Base-by-base conservation (phyloP, 1,140 invertebrate species). In the Caenorhabditis briggsae region DNA sequence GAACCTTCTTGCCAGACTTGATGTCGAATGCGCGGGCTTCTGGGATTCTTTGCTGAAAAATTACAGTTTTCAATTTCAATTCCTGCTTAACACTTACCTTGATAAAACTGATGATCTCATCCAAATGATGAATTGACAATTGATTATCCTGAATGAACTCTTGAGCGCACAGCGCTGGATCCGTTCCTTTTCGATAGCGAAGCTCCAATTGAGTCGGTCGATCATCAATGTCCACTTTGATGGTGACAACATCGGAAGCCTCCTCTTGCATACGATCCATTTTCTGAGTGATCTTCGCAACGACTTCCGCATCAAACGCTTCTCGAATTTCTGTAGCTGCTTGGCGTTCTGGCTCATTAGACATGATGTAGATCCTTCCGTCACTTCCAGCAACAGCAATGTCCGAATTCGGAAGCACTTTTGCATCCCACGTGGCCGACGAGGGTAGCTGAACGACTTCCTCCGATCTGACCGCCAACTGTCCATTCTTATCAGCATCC, bases 221-320 rank as follows among this genome's bases (percentile, higher is more conserved):
- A 92, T 98, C 97, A 92, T 97, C 96, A 85, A 98, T 95, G 90
- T 98, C 96, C 7, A 99, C 96, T 89, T 95, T 95, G 92, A 98
- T 90, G 3, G 78, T 90, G 14, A 91, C 90, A 20, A 83, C 82
- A n/a, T 91, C 90, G 16, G 33, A 46, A 55, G 23, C 11, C 9
- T 83, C 59, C n/a, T 83, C 43, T 89, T 93, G 91, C 18, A 43
- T 11, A 2, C 59, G 33, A 11, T 23, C 46, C 56, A 65, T 2
- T 9, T 61, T 59, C 14, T 16, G 43, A 5, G 58, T n/a, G 2
- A 84, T 8, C 16, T 64, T 84, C 16, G 55, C 20, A 2, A 23
- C 85, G 14, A 86, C 64, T 41, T 55, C 83, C 11, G 65, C 85
- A 87, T 96, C 95, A 93, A 95, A 97, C n/a, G 93, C 93, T 82